Conservation (phyloP, 1,140 invertebrate genomes). For the Eriosoma lanigerum region DNA sequence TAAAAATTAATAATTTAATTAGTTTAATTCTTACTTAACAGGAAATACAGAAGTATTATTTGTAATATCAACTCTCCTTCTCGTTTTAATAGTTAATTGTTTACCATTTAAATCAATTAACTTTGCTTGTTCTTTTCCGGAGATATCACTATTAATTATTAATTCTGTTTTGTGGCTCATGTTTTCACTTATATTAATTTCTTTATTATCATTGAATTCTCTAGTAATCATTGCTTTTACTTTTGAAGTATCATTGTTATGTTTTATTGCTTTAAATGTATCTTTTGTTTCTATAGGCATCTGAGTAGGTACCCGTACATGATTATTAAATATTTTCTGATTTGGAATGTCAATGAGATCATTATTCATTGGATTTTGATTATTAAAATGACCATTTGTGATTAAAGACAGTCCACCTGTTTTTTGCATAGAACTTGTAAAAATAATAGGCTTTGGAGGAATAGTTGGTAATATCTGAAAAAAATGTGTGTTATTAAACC, state of each 20-base stretch:
- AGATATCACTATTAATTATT: constrained; percentile 1
- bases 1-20: background rate
- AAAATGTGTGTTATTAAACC: background rate
- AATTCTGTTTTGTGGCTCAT: background rate
- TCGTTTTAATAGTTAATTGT: background rate
- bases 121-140: background rate
- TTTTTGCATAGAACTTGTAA: constrained; percentile 6
- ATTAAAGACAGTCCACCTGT: background rate
- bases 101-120: background rate
- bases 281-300: constrained; percentile 10
- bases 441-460: constrained; percentile 32
- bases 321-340: background rate
- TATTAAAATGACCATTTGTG: constrained; percentile 13
- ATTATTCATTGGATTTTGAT: background rate
- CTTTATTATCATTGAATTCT: background rate
- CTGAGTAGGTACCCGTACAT: background rate
- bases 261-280: constrained; percentile 4
- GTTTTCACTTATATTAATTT: background rate
- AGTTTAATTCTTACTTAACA: constrained; percentile 5
- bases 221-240: constrained; percentile 10
- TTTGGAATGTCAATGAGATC: constrained; percentile 15
- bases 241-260: background rate
- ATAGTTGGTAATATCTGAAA: constrained; percentile 41
- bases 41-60: background rate
- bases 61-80: background rate